phyloP scores from a whole-genome alignment of 1,140 invertebrate genomes.

The Linepithema humile region DNA sequence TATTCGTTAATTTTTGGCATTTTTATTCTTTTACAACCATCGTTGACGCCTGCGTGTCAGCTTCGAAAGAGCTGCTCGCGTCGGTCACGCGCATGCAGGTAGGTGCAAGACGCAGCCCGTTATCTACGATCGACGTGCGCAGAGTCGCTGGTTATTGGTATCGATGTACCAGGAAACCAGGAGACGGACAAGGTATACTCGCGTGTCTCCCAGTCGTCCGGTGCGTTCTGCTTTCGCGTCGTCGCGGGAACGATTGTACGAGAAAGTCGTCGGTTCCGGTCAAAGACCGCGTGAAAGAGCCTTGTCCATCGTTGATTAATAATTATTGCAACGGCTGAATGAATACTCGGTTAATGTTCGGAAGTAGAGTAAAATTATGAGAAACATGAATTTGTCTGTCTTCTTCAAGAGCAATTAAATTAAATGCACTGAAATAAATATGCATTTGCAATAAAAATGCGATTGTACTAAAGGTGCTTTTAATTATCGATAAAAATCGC shows the following conservation, averaged over 20 bases:
- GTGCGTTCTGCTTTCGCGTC: slow-evolving; percentile 14
- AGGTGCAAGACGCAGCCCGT: slow-evolving; percentile 62
- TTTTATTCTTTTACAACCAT: neutral
- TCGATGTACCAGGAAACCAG: slow-evolving; percentile 72
- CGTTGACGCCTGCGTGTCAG: slow-evolving; percentile 65
- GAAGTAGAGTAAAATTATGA: neutral
- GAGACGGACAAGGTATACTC: slow-evolving; percentile 33
- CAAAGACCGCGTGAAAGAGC: neutral
- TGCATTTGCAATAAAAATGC: neutral
- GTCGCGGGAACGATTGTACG: neutral
- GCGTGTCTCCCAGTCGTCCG: neutral
- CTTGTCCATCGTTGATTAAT: neutral
- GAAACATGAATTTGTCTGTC: neutral
- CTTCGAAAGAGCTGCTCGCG: neutral
- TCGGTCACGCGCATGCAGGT: slow-evolving; percentile 51
- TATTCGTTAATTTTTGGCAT: neutral
- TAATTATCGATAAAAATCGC: neutral
- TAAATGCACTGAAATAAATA: neutral
- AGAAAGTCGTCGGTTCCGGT: neutral
- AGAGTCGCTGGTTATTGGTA: slow-evolving; percentile 79
- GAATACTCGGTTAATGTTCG: neutral
- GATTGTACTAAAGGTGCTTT: neutral
- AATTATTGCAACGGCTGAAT: neutral
- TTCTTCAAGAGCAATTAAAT: neutral
- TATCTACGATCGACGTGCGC: slow-evolving; percentile 70